A percentile compares a stretch with the other conserved stretches of the same genome.
phyloP scores from a whole-genome alignment of 2,888 invertebrate genomes.

The Nomada ruficornis region DNA sequence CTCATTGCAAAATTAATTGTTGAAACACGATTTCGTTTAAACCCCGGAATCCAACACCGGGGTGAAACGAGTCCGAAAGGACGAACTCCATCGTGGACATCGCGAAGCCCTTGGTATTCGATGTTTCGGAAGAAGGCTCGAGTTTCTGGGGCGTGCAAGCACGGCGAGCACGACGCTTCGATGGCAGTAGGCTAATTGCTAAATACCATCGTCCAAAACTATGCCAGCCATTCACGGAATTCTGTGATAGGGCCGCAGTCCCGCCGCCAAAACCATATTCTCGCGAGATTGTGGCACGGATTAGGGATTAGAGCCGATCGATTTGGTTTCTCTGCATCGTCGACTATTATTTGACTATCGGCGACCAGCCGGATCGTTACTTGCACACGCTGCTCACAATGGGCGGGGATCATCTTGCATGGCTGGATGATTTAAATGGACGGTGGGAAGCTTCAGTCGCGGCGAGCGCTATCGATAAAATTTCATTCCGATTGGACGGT shows the following conservation, averaged over 20 bases:
- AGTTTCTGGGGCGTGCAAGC: conserved; percentile 22
- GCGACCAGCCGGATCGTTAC: conserved; percentile 2
- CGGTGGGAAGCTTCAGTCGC: too few species aligned
- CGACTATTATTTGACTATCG: conserved; percentile 42
- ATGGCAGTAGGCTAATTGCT: conserved; percentile 70
- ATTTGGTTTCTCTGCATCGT: conserved; percentile 35
- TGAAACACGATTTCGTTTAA: too few species aligned
- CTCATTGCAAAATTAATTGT: too few species aligned
- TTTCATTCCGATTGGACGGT: too few species aligned
- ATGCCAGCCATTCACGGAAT: conserved; percentile 69
- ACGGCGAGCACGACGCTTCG: conserved; percentile 37
- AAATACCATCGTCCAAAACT: conserved; percentile 70
- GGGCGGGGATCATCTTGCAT: background rate
- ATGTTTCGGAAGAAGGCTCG: background rate
- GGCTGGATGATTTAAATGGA: background rate
- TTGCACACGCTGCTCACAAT: background rate
- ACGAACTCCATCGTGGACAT: background rate
- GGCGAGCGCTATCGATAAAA: too few species aligned
- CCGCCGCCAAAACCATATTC: conserved; percentile 61
- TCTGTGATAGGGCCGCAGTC: conserved; percentile 55
- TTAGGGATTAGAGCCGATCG: conserved; percentile 61
- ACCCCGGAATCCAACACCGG: too few species aligned
- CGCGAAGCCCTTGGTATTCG: background rate
- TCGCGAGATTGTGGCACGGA: conserved; percentile 66
- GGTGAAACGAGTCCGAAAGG: background rate